Conservation (phyloP, 1,140 invertebrate species). For the Rhizoglyphus robini region DNA sequence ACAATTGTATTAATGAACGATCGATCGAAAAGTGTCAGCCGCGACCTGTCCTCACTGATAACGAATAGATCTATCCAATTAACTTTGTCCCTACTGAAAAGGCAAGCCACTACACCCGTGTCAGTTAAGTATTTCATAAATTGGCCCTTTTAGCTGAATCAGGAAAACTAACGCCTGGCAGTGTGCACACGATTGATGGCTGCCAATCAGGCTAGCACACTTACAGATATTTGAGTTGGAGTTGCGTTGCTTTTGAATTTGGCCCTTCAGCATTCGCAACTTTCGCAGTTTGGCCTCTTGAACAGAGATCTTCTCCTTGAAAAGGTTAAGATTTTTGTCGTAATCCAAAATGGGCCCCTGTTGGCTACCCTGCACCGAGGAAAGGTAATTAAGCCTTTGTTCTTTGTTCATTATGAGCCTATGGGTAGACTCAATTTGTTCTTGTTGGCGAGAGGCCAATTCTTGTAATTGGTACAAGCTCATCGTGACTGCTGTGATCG, state of each 20-base stretch:
- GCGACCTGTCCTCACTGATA: too few species aligned
- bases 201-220: too few species aligned
- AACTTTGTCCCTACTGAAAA: too few species aligned
- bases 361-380: slow-evolving; percentile 72
- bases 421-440: slow-evolving; percentile 85
- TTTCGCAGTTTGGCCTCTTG: slow-evolving; percentile 84
- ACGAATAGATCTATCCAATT: too few species aligned
- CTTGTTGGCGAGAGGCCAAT: slow-evolving; percentile 86
- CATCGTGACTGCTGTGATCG: slow-evolving; percentile 4
- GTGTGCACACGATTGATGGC: too few species aligned
- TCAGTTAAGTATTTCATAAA: too few species aligned
- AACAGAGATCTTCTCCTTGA: slow-evolving; percentile 76
- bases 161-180: too few species aligned
- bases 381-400: slow-evolving; percentile 81
- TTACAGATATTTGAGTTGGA: slow-evolving; percentile 82
- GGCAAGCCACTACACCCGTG: too few species aligned
- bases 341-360: slow-evolving; percentile 58
- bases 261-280: slow-evolving; percentile 69
- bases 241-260: slow-evolving; percentile 76
- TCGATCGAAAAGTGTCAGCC: too few species aligned
- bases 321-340: slow-evolving; percentile 69
- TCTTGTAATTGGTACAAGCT: slow-evolving; percentile 40
- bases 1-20: not conserved
- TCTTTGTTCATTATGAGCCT: slow-evolving; percentile 76
- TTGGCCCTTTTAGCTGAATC: too few species aligned